Base-by-base conservation (phyloP, 2,888 invertebrate species). In the Ennomos quercinarius region DNA sequence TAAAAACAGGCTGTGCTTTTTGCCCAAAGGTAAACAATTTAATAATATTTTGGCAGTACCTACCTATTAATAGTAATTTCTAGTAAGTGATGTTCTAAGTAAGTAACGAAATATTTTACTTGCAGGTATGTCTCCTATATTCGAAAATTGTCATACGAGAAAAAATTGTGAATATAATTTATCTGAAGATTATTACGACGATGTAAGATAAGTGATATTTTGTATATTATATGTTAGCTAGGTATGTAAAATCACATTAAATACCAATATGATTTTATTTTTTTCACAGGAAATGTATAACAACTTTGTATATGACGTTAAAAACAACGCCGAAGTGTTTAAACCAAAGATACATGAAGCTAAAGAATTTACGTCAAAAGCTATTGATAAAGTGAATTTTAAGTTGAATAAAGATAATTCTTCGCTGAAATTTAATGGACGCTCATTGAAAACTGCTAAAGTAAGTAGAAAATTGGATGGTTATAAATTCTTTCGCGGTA, bases 11-110 rank as follows among this genome's bases (percentile, higher is more conserved):
- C 80, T 79, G n/a, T 78, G 83, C 35, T 94, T 93, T 78, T 65
- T 94, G 37, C 94, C 94, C 0, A 94, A 94, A 91, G 94, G 95
- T 92, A 75, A 54, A 27, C 0, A 27, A 27, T 5, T n/a, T 12
- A 45, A 10, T 38, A 9, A 27, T 35, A 9, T 34, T 10, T 8
- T 37, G 11, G 10, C 10, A 37, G 6, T 38, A 5, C n/a, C n/a
- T n/a, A n/a, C n/a, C n/a, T n/a, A n/a, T 17, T 3, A 17, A 17
- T 3, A 17, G 17, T 2, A 17, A 17, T 8, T 46, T n/a, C n/a
- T n/a, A n/a, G n/a, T n/a, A 6, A 13, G 9, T 46, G 10, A 10
- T 10, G 13, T 17, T 47, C 10, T 27, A 10, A 3, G 37, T 8
- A n/a, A 10, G n/a, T n/a, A n/a, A 2, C 17, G 3, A 17, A 40